Evolutionary conservation across 2,888 invertebrate genomes (phyloP), one percentile per base, ranked within the genome.

Genomic region (Pheosia gnoma): DNA sequence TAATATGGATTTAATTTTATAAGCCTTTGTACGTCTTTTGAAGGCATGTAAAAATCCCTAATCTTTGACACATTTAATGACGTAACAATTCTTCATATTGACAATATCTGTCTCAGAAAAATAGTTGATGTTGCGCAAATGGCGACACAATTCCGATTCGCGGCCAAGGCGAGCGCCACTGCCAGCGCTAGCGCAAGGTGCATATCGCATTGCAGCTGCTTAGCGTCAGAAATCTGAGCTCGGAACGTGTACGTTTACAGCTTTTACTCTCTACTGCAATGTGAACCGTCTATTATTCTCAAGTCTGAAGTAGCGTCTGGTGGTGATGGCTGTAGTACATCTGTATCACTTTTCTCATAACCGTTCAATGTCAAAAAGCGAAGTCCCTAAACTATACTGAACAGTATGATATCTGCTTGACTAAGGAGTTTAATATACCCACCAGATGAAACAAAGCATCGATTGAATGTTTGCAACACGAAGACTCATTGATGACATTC

Each of bases 91-190:
- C 64, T 62, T 59, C 43, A 68, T 63, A 8, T 43, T 55, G 63
- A 66, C 66, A 59, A 25, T 11, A 72, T 66, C 66, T 59, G 36
- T 37, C 57, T 62, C 67, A 57, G 56, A 58, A 65, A 25, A 74
- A 59, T 68, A 37, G 58, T 62, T 63, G 62, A 60, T 61, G 60
- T 57, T 38, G 13, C 47, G 58, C 56, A 59, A 55, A 58, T 53
- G 49, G 67, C 54, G 66, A 61, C 79, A 77, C 82, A 64, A 77
- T 82, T 80, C 75, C 64, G 59, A 68, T 75, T 80, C 79, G 78
- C 84, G 87, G 87, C 83, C 87, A 87, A 87, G 87, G 87, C 83
- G 67, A 87, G 64, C 83, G 57, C 55, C 55, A 55, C 55, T 37
- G 55, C 66, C 38, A 61, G 66, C 57, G 58, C 74, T 58, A 56